phyloP scores from a whole-genome alignment of 1,140 invertebrate species.

The Ectropis grisescens region DNA sequence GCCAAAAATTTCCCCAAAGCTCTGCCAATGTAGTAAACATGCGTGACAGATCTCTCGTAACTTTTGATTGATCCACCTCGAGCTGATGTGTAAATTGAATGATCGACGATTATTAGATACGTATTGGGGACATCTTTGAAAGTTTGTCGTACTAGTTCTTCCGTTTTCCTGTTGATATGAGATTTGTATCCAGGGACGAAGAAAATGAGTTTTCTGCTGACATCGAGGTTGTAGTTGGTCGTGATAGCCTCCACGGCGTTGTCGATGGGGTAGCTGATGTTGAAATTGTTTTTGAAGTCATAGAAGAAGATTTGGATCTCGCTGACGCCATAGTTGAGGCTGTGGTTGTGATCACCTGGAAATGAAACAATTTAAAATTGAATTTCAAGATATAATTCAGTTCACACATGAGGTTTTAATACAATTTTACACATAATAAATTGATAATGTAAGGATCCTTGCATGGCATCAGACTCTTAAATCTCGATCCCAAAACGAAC shows the following conservation, averaged over 20 bases:
- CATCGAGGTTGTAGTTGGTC: slow-evolving; percentile 34
- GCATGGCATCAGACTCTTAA: neutral
- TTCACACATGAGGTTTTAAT: too few relatives aligned
- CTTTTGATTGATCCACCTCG: slow-evolving; percentile 34
- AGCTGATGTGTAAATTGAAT: slow-evolving; percentile 43
- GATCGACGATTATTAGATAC: slow-evolving; percentile 51
- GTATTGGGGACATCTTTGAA: slow-evolving; percentile 42
- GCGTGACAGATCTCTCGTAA: slow-evolving; percentile 41
- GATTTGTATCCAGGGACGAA: slow-evolving; percentile 56
- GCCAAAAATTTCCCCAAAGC: slow-evolving; percentile 37
- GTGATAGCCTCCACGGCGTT: slow-evolving; percentile 26
- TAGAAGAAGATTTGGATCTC: slow-evolving; percentile 42
- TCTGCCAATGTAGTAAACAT: slow-evolving; percentile 35
- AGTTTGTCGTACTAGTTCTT: slow-evolving; percentile 38
- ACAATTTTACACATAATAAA: too few relatives aligned
- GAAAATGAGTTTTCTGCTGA: slow-evolving; percentile 35
- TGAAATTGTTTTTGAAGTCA: slow-evolving; percentile 53
- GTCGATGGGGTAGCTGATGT: slow-evolving; percentile 39
- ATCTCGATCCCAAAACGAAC: neutral
- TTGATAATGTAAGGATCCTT: too few relatives aligned
- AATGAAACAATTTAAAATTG: slow-evolving; percentile 4
- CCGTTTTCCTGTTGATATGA: slow-evolving; percentile 35
- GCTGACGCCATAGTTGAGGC: slow-evolving; percentile 29
- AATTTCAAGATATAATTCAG: neutral
- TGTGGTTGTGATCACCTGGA: slow-evolving; percentile 55